Evolutionary conservation across 1,140 invertebrate species (phyloP), one percentile per base, ranked within the genome.

Genomic region (Trichogramma pretiosum): DNA sequence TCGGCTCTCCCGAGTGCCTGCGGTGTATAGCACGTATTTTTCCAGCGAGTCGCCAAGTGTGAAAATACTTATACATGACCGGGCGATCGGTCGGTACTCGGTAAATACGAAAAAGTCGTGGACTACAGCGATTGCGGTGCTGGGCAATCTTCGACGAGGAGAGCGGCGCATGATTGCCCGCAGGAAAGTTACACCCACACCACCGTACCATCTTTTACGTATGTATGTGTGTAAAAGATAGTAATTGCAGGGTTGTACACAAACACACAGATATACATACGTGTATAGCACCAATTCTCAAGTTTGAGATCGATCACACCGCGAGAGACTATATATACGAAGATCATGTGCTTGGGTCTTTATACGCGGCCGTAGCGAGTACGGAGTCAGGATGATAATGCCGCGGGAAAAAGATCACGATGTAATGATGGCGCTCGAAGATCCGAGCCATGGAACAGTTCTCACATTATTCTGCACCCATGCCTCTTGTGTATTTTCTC

Each of bases 171-270:
- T 7, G 5, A 7, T 5, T 11, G 24, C 5, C 5, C 24, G 24
- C 24, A 28, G 24, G 24, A 11, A 17, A 43, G 42, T 37, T 50
- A 53, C 57, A 54, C 53, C 56, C 57, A 61, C 58, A 53, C 57
- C 33, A 26, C 30, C 30, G 23, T 21, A 30, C 41, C 48, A 60
- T n/a, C n/a, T n/a, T n/a, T n/a, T n/a, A n/a, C n/a, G n/a, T n/a
- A n/a, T n/a, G n/a, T n/a, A n/a, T n/a, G n/a, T n/a, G n/a, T 58
- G 60, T 63, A 62, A 61, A 59, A 62, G 60, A 61, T 62, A 58
- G 55, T 61, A 62, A 62, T 59, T 59, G 59, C 41, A 59, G 56
- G 60, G 56, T 62, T 56, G 49, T 40, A 52, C 56, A 24, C 40
- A 28, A 52, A 26, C 28, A 35, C 46, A 34, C 46, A 46, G 26